Evolutionary conservation across 2,113 vertebrate species (phyloP).

Genomic region (Rhinolophus ferrumequinum): DNA sequence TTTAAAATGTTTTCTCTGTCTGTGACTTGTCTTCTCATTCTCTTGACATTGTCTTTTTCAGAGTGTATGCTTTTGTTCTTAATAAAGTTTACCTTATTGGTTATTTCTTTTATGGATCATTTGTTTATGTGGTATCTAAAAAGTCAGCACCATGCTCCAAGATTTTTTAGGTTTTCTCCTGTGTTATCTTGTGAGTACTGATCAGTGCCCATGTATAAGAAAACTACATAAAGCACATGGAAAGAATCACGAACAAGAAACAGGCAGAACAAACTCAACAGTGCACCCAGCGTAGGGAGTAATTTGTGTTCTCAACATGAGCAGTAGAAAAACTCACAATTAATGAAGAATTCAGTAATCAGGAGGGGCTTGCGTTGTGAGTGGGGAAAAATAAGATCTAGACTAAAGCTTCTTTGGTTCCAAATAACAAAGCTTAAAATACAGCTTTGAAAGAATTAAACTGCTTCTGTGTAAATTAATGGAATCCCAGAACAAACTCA

Average conservation of each 20-base stretch:
- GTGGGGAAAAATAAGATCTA: not conserved
- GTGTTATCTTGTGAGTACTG: not conserved
- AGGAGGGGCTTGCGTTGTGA: not conserved
- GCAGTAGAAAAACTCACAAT: not conserved
- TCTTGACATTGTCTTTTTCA: not conserved
- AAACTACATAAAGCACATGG: not conserved
- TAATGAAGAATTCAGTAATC: not conserved
- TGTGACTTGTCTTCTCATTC: not conserved
- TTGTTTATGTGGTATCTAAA: not conserved
- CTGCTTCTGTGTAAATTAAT: not conserved
- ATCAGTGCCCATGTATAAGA: not conserved
- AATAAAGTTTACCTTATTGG: not conserved
- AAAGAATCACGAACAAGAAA: not conserved
- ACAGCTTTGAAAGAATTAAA: not conserved
- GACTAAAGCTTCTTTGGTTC: not conserved
- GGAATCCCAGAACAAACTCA: not conserved
- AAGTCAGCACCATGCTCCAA: not conserved
- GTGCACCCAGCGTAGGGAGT: rapidly evolving
- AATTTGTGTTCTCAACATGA: not conserved
- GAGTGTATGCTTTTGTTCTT: not conserved
- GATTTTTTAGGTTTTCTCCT: not conserved
- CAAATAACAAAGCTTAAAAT: not conserved
- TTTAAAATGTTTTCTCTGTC: not conserved
- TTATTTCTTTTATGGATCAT: not conserved
- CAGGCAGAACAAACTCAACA: not conserved